A percentile compares a stretch with the other conserved stretches of the same genome.
phyloP scores from a whole-genome alignment of 2,797 vertebrate species.

The Alosa sapidissima region DNA sequence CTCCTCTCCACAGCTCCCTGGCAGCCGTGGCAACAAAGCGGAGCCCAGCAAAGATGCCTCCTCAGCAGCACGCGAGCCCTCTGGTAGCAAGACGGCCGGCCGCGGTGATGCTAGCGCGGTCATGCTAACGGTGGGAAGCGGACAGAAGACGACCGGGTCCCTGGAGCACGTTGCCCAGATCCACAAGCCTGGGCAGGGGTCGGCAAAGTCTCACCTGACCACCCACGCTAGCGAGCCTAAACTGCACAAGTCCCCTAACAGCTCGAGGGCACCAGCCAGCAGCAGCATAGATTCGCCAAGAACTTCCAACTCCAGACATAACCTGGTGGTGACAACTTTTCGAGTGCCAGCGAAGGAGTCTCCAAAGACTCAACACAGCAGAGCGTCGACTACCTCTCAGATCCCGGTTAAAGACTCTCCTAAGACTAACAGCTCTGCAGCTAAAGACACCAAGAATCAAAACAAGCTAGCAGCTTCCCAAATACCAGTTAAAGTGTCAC shows the following conservation, averaged over 20 bases:
- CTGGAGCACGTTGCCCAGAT: background rate
- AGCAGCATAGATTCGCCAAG: conserved; percentile 22
- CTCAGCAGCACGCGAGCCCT: background rate
- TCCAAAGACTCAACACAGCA: conserved; percentile 28
- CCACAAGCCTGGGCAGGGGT: background rate
- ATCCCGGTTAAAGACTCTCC: conserved; percentile 27
- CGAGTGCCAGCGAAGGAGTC: conserved; percentile 28
- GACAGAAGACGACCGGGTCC: background rate
- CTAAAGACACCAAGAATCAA: conserved; percentile 23
- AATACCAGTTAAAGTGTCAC: background rate
- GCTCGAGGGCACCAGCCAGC: background rate
- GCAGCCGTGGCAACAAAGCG: background rate
- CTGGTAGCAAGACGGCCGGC: conserved; percentile 13
- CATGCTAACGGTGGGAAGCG: conserved; percentile 14
- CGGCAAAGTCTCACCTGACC: background rate
- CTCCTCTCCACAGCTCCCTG: background rate
- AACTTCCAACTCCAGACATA: conserved; percentile 28
- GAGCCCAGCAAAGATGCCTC: conserved; percentile 17
- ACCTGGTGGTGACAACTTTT: conserved; percentile 28
- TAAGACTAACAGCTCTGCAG: conserved; percentile 23
- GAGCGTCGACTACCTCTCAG: background rate
- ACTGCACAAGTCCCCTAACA: conserved; percentile 10
- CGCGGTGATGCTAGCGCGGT: background rate
- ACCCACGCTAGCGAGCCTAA: conserved; percentile 15
- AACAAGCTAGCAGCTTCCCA: background rate